A percentile compares a stretch with the other conserved stretches of the same genome.
Conservation (phyloP, 2,113 vertebrate species). For the Microtus ochrogaster region DNA sequence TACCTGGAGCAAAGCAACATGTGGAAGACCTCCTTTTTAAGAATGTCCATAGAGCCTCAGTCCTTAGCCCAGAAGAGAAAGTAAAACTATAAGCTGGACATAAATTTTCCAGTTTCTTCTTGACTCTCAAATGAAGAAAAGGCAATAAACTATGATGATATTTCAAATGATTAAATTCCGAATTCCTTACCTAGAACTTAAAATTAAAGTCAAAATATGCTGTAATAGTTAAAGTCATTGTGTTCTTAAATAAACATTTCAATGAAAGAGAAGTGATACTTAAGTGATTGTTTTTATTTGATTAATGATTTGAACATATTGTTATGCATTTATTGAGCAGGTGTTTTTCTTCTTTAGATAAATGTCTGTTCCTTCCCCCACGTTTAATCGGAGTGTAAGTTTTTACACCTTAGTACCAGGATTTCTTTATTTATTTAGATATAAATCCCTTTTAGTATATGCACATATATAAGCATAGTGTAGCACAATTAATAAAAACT, state of each 20-base stretch:
- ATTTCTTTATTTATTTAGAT: neutral
- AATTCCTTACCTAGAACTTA: neutral
- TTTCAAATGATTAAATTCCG: neutral
- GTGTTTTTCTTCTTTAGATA: neutral
- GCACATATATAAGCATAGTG: neutral
- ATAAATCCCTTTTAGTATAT: neutral
- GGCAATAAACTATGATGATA: neutral
- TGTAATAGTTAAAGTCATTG: neutral
- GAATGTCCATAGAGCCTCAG: neutral
- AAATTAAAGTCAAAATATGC: neutral
- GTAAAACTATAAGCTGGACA: neutral
- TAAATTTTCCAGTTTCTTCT: neutral
- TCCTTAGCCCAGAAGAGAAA: neutral
- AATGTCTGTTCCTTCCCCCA: neutral
- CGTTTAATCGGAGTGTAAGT: neutral
- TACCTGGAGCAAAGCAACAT: neutral
- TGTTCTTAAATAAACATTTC: neutral
- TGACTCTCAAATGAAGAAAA: constrained; percentile 10
- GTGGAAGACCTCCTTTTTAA: neutral
- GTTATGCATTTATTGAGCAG: neutral
- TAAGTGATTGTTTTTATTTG: neutral
- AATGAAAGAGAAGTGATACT: neutral
- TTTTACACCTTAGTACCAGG: neutral
- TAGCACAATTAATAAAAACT: no score
- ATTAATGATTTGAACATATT: neutral